phyloP scores from a whole-genome alignment of 2,888 invertebrate genomes.

The Trichacis sp. region DNA sequence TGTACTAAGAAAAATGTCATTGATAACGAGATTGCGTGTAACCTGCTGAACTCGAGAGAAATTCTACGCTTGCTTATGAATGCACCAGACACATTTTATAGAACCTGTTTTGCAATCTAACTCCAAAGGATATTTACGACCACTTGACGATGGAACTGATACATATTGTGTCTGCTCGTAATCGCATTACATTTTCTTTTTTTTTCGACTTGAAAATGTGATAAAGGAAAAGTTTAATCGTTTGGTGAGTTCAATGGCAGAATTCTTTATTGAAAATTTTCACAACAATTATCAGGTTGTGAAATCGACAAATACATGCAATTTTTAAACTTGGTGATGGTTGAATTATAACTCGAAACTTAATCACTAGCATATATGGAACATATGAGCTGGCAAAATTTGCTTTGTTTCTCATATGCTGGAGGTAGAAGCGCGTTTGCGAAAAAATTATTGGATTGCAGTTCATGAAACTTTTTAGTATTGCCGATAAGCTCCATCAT shows the following conservation, averaged over 20 bases:
- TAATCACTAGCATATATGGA: no score
- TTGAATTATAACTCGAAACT: no score
- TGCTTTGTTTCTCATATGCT: slow-evolving; percentile 14
- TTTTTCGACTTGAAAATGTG: neutral
- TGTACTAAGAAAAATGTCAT: slow-evolving; percentile 8
- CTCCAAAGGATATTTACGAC: slow-evolving; percentile 10
- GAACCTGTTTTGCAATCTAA: slow-evolving; percentile 8
- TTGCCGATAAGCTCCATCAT: slow-evolving; percentile 6
- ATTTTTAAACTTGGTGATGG: no score
- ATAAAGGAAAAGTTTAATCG: no score
- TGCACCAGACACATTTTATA: neutral
- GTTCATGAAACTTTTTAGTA: no score
- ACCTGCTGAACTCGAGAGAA: slow-evolving; percentile 18
- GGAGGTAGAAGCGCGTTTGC: slow-evolving; percentile 27
- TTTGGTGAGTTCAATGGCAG: no score
- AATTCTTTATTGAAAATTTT: no score
- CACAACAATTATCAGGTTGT: no score
- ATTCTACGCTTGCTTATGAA: slow-evolving; percentile 11
- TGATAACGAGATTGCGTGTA: slow-evolving; percentile 18
- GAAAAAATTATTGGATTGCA: no score
- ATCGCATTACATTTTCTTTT: slow-evolving; percentile 10
- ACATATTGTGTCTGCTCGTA: no score
- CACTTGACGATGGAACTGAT: neutral
- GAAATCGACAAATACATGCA: no score
- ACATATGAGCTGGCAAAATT: no score